Evolutionary conservation across 2,888 invertebrate genomes (phyloP).

Genomic region (Agrochola lychnidis): DNA sequence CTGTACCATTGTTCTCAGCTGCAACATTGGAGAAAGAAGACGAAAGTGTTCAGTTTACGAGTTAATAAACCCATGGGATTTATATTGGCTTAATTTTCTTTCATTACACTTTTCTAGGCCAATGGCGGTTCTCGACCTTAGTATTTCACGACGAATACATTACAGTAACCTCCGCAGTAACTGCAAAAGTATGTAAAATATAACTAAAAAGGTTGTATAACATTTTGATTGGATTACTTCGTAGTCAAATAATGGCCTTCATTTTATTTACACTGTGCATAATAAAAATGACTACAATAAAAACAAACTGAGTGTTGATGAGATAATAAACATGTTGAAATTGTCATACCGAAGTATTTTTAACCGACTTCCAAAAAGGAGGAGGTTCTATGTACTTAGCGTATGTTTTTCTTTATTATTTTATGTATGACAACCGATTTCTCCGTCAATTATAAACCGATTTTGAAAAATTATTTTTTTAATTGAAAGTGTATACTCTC

Average conservation of each 20-base stretch:
- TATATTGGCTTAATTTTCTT: background rate
- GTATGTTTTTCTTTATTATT: no score
- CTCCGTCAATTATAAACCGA: no score
- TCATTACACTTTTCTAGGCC: background rate
- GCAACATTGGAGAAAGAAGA: background rate
- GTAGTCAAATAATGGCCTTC: background rate
- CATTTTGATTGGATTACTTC: background rate
- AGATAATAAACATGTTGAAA: background rate
- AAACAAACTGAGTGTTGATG: slow-evolving; percentile 1
- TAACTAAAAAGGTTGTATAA: background rate
- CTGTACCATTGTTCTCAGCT: background rate
- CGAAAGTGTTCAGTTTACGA: background rate
- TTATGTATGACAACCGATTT: no score
- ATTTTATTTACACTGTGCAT: background rate
- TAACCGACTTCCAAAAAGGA: no score
- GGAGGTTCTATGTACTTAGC: no score
- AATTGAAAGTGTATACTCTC: no score
- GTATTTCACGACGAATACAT: background rate
- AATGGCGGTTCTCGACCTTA: background rate
- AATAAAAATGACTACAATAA: background rate
- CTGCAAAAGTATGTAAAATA: background rate
- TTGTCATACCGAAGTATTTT: background rate
- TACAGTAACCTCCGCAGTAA: background rate
- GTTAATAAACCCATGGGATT: background rate
- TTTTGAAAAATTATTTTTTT: no score